Base-by-base conservation (phyloP, 2,797 vertebrate genomes). In the Halcyon smyrnensis region DNA sequence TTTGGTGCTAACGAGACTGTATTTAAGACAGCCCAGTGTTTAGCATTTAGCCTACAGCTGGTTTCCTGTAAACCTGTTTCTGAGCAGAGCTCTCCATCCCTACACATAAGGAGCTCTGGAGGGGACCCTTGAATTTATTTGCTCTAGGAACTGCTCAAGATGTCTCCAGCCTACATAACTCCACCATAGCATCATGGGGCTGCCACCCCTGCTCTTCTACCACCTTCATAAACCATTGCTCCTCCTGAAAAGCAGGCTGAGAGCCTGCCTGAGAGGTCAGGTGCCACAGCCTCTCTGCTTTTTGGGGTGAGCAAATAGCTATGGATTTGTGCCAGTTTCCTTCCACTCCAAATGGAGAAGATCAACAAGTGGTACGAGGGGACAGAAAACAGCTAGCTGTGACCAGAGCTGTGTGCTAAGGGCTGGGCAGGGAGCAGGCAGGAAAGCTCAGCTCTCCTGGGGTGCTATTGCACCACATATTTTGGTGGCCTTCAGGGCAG, bases 1-100 rank as follows among this genome's bases (percentile, higher is more conserved):
- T 34, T 93, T 93, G 77, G 68, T 95, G 89, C 77, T 76, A 93
- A 96, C 84, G 85, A 92, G 89, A 81, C 70, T 67, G 63, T 74
- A 82, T 90, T 91, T 94, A 88, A 96, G 70, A 83, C 93, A 95
- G 91, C 69, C 37, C 18, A 36, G 84, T 28, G 41, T 70, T 71
- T 53, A 63, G 53, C 27, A 8, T 51, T 45, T 82, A 90, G 60
- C 45, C 91, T 60, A 51, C 95, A 95, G 93, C 85, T 95, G 84
- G 36, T 30, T 78, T 59, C 30, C 90, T 82, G 69, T 51, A 84
- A 82, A 67, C 39, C 32, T 16, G 30, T 84, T 88, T 90, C 76
- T 23, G 8, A 36, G 56, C 69, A 84, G 69, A 71, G 80, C 64
- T 91, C 56, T 39, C 5, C 5, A 4, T 84, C 74, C 60, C 70